These are phyloP conservation scores for Setophaga coronata DNA, from an alignment of 2,113 vertebrate species.

Conservation along the genomic window DNA sequence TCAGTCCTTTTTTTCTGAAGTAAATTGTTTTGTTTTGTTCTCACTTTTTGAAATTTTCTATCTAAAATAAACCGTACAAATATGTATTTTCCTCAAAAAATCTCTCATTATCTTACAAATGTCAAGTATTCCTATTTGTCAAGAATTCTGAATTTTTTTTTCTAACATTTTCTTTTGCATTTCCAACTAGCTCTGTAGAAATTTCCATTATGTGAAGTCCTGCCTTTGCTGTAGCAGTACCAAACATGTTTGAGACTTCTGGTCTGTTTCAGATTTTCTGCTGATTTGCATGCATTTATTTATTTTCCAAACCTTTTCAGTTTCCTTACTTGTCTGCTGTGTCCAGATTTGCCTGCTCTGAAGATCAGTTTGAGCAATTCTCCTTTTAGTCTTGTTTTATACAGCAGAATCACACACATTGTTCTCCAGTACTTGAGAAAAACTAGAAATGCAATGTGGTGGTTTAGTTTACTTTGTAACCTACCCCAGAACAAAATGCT, in stretches of 20 bases:
- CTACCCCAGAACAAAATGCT: not conserved
- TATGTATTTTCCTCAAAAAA: not conserved
- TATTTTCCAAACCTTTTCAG: not conserved
- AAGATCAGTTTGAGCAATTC: not conserved
- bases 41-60: not conserved
- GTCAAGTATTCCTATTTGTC: not conserved
- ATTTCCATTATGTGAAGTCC: not conserved
- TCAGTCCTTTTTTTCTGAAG: not conserved
- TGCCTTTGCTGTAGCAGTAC: not conserved
- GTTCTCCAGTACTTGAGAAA: not conserved
- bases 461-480: not conserved
- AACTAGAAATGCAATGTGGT: not conserved
- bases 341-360: not conserved
- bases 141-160: not conserved
- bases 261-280: not conserved
- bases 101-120: not conserved
- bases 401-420: not conserved
- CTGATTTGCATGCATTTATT: not conserved
- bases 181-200: not conserved
- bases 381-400: not conserved
- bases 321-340: not conserved
- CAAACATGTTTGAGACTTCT: not conserved
- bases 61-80: not conserved
- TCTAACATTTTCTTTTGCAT: not conserved
- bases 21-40: not conserved